Evolutionary conservation across 2,113 vertebrate species (phyloP).

Genomic region (Nothocercus julius): DNA sequence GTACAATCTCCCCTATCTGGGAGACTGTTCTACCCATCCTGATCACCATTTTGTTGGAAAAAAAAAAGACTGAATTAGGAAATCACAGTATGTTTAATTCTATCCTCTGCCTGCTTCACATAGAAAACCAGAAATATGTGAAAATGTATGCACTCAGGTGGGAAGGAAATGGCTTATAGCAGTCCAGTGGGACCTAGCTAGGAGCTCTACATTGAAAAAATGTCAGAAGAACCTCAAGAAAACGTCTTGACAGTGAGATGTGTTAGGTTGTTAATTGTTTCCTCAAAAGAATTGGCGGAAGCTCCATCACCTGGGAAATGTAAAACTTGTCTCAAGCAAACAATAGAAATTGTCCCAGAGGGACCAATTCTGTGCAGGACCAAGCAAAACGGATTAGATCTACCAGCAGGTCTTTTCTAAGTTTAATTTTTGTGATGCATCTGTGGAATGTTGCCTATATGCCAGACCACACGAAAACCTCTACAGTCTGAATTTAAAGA

Average conservation of each 20-base stretch:
- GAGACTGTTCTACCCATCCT: not conserved
- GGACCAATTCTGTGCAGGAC: not conserved
- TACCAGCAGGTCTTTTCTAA: not conserved
- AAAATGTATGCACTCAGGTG: not conserved
- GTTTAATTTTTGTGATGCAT: not conserved
- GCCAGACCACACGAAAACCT: not conserved
- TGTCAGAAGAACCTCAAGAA: not conserved
- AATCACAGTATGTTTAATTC: not conserved
- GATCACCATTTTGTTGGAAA: not conserved
- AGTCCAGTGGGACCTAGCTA: not conserved
- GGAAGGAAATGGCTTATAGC: not conserved
- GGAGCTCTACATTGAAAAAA: not conserved
- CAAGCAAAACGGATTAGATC: not conserved
- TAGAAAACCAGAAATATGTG: not conserved
- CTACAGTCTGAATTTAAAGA: not conserved
- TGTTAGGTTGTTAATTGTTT: not conserved
- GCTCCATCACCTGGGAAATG: not conserved
- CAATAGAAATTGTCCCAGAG: not conserved
- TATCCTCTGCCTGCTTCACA: not conserved
- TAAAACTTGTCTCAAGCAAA: not conserved
- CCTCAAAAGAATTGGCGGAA: not conserved
- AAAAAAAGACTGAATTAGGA: not conserved
- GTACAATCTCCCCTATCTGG: not conserved
- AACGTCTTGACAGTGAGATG: not conserved
- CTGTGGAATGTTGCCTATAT: not conserved